Evolutionary conservation across 2,113 vertebrate genomes (phyloP).

Genomic region (Bos taurus): ARS-UCD2.0 NC_037348.1:22082501-22083000

Average conservation of each 20-base stretch:
- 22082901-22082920: background rate
- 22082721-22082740: background rate
- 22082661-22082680: background rate
- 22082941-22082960: background rate
- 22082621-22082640: background rate
- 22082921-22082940: background rate
- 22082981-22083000: background rate
- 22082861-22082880: background rate
- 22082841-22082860: background rate
- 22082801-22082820: background rate
- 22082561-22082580: background rate
- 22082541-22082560: background rate
- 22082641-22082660: background rate
- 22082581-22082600: background rate
- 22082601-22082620: background rate
- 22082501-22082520: background rate
- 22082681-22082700: background rate
- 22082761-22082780: background rate
- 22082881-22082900: background rate
- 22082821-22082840: background rate
- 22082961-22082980: background rate
- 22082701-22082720: background rate
- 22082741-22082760: background rate
- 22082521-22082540: background rate
- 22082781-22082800: background rate